Conservation (phyloP, 2,888 invertebrate species). For the Schizaphis graminum region DNA sequence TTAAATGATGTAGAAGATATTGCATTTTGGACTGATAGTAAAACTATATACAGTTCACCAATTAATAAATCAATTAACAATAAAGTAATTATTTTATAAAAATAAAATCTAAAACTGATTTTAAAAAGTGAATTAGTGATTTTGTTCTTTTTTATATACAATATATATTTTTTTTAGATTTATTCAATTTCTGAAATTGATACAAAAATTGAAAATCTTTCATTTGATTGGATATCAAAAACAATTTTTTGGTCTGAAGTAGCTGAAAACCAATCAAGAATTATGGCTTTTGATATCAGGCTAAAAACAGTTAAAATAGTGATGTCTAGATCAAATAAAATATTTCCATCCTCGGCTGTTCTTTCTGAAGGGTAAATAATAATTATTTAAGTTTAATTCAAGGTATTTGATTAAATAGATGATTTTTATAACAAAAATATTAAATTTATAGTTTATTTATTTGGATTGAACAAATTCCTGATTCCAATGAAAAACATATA, state of each 20-base stretch:
- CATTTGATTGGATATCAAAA: conserved; percentile 90
- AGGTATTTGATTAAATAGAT: neutral
- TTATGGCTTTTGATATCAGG: conserved; percentile 79
- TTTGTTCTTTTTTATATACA: neutral
- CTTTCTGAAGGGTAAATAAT: conserved; percentile 68
- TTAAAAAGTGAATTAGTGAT: neutral
- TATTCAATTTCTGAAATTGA: conserved; percentile 21
- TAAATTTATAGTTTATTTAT: conserved; percentile 75
- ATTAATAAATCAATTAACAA: conserved; percentile 69
- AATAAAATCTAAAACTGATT: neutral
- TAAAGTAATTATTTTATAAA: conserved; percentile 68
- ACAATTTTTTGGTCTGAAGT: conserved; percentile 86
- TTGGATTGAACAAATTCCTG: conserved; percentile 81
- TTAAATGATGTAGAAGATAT: conserved; percentile 80
- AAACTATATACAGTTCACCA: conserved; percentile 70
- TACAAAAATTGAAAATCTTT: conserved; percentile 69
- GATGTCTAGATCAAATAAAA: conserved; percentile 66
- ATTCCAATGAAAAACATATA: conserved; percentile 74
- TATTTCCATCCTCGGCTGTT: conserved; percentile 67
- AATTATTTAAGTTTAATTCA: neutral
- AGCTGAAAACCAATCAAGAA: conserved; percentile 72
- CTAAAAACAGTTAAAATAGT: conserved; percentile 68
- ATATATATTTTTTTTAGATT: conserved; percentile 16
- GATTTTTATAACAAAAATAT: neutral
- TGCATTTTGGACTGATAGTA: conserved; percentile 80